phyloP scores from a whole-genome alignment of 1,140 invertebrate genomes.

The Harpegnathos saltator region DNA sequence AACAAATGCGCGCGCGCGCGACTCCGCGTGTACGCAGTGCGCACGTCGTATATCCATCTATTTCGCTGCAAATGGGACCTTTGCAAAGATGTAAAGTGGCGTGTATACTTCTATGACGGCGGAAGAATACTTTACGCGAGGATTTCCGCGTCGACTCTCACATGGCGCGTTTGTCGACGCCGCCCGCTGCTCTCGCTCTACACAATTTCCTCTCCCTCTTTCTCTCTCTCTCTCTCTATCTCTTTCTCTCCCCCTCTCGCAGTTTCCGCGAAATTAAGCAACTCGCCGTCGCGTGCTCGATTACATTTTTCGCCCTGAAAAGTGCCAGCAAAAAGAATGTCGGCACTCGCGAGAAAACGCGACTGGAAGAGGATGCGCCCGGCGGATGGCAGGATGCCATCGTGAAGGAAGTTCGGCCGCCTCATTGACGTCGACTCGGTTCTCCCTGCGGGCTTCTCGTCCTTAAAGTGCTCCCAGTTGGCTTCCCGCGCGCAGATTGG shows the following conservation, averaged over 20 bases:
- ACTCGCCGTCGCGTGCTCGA: conserved; percentile 33
- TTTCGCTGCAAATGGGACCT: conserved; percentile 39
- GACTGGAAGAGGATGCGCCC: conserved; percentile 25
- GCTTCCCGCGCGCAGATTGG: conserved; percentile 55
- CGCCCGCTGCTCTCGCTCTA: neutral
- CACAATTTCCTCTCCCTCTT: no score
- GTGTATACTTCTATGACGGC: conserved; percentile 1
- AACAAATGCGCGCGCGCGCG: neutral
- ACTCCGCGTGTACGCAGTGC: conserved; percentile 5
- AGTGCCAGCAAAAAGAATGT: conserved; percentile 28
- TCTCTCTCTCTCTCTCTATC: neutral
- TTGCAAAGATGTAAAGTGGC: conserved; percentile 41
- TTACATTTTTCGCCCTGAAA: conserved; percentile 46
- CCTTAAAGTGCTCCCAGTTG: conserved; percentile 55
- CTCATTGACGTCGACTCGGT: conserved; percentile 63
- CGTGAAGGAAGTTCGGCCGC: conserved; percentile 47
- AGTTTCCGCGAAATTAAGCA: conserved; percentile 46
- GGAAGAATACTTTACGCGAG: conserved; percentile 39
- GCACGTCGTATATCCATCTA: conserved; percentile 12
- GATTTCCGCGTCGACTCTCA: conserved; percentile 46
- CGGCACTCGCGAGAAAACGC: conserved; percentile 19
- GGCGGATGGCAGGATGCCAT: conserved; percentile 48
- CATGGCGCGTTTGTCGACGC: neutral
- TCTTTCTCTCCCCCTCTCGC: neutral
- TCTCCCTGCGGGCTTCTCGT: conserved; percentile 52